Percentiles rank a stretch among this genome's conserved stretches.
phyloP scores from a whole-genome alignment of 2,113 vertebrate genomes.

The Bufo bufo region DNA sequence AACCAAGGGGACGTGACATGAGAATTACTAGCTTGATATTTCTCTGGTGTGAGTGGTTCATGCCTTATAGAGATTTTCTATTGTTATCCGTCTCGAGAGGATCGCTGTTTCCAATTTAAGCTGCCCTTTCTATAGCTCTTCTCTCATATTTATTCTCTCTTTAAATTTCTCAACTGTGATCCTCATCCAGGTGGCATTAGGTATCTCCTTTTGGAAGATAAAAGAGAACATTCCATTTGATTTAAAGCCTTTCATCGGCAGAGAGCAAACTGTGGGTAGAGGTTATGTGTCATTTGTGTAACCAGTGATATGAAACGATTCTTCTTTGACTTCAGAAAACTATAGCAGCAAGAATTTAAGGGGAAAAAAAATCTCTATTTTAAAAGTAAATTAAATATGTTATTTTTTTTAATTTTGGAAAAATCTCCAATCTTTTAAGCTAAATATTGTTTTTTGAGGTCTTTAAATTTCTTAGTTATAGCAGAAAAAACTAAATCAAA shows the following conservation, averaged over 20 bases:
- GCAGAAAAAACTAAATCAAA: too few relatives aligned
- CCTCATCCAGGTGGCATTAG: slow-evolving; percentile 42
- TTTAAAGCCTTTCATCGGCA: slow-evolving; percentile 53
- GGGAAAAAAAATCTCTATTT: neutral
- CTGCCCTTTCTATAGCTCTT: slow-evolving; percentile 23
- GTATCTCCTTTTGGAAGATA: slow-evolving; percentile 32
- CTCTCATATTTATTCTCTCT: slow-evolving; percentile 42
- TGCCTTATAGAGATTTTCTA: slow-evolving; percentile 27
- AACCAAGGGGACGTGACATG: neutral
- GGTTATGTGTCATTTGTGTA: slow-evolving; percentile 51
- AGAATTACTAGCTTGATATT: slow-evolving; percentile 18
- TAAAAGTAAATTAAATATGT: too few relatives aligned
- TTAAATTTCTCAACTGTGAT: slow-evolving; percentile 28
- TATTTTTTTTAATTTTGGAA: too few relatives aligned
- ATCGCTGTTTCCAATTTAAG: slow-evolving; percentile 32
- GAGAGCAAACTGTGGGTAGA: slow-evolving; percentile 36
- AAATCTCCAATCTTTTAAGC: too few relatives aligned
- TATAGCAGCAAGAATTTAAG: slow-evolving; percentile 28
- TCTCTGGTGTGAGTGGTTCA: slow-evolving; percentile 2
- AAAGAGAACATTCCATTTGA: slow-evolving; percentile 52
- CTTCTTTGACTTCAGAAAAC: slow-evolving; percentile 35
- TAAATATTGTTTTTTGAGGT: too few relatives aligned
- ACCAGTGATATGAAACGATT: slow-evolving; percentile 38
- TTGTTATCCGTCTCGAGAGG: slow-evolving; percentile 12
- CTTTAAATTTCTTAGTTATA: too few relatives aligned